Base-by-base conservation (phyloP, 2,888 invertebrate genomes). In the Pachymerium ferrugineum region DNA sequence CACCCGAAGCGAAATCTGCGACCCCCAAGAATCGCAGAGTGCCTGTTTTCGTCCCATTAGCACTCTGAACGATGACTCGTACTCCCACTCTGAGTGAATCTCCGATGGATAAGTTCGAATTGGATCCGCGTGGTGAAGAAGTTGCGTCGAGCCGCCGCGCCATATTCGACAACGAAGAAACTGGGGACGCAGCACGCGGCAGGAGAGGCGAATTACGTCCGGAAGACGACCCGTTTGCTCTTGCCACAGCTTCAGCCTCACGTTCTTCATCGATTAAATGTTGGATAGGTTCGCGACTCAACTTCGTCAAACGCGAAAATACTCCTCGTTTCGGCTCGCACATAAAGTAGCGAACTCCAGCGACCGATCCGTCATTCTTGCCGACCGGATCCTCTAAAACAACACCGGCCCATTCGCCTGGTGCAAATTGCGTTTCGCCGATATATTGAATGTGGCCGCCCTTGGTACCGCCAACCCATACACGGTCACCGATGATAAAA, bases 321-420 rank as follows among this genome's bases (percentile, higher is more conserved):
- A 97, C 91, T n/a, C 97, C 97, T 75, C 91, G 90, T 80, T 92
- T 91, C 28, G 92, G 88, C 80, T 93, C 90, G 82, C 97, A 97
- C 82, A 94, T 94, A 84, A 97, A 97, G 84, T 97, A 97, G 70
- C 92, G 88, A 73, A 89, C 88, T 73, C 95, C 95, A 74, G 92
- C 92, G 76, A 97, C 96, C 33, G 94, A 92, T 29, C 97, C 97
- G 83, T 97, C 96, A 83, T 97, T 97, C 86, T 97, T 97, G 78
- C 97, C 98, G 80, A 93, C 90, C 47, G 95, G 89, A 78, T 96
- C 94, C 83, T 97, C 97, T 78, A 99, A 88, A 76, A 95, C 97
- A 75, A 99, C 90, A 71, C 97, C 98, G 70, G 96, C 97, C 97
- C 97, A 99, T 78, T 97, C 94, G 75, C 98, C 98, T 22, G 95